Conservation (phyloP, 1,140 invertebrate genomes). For the Capitella teleta region DNA sequence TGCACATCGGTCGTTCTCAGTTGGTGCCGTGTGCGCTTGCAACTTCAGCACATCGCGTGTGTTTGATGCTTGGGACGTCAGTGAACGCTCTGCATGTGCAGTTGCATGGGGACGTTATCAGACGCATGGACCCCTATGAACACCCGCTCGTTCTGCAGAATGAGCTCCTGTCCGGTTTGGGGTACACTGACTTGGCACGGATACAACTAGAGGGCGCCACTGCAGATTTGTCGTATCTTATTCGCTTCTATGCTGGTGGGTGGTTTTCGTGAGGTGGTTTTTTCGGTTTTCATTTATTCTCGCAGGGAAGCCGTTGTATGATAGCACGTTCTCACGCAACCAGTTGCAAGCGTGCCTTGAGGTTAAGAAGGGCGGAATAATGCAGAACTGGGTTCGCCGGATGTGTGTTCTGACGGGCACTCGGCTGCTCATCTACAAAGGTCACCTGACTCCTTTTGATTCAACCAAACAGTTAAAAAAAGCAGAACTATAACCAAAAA, state of each 20-base stretch:
- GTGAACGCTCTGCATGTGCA: slow-evolving; percentile 36
- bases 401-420: slow-evolving; percentile 37
- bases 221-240: slow-evolving; percentile 29
- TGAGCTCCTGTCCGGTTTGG: slow-evolving; percentile 33
- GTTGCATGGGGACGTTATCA: slow-evolving; percentile 38
- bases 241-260: slow-evolving; percentile 39
- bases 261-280: neutral
- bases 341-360: slow-evolving; percentile 27
- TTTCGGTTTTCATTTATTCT: slow-evolving; percentile 4
- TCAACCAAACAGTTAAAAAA: too few relatives aligned
- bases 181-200: slow-evolving; percentile 29
- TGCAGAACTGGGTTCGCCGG: slow-evolving; percentile 34
- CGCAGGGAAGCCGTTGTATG: slow-evolving; percentile 36
- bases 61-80: slow-evolving; percentile 17
- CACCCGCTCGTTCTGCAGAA: slow-evolving; percentile 36
- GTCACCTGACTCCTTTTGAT: slow-evolving; percentile 16
- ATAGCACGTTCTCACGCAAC: slow-evolving; percentile 35
- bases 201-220: slow-evolving; percentile 35
- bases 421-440: slow-evolving; percentile 36
- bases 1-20: slow-evolving; percentile 17
- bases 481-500: too few relatives aligned
- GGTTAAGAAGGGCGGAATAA: slow-evolving; percentile 33
- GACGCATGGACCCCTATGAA: slow-evolving; percentile 35
- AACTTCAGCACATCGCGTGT: slow-evolving; percentile 35
- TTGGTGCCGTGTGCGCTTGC: slow-evolving; percentile 33